phyloP scores from a whole-genome alignment of 2,888 invertebrate genomes.

The Psylliodes chrysocephalus region DNA sequence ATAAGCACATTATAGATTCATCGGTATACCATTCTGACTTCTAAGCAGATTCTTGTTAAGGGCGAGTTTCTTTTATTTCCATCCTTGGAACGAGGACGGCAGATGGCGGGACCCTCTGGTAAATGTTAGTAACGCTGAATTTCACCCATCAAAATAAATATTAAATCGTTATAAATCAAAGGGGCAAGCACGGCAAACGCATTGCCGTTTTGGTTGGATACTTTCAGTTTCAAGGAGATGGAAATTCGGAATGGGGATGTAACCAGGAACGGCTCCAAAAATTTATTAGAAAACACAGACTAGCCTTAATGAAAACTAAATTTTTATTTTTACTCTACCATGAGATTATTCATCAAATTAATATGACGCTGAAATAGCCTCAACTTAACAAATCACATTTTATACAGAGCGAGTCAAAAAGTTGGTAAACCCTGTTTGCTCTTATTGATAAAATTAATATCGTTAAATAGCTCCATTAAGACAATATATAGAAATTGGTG shows the following conservation, averaged over 20 bases:
- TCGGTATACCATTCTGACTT: conserved; percentile 50
- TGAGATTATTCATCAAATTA: no score
- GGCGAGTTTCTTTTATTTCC: conserved; percentile 52
- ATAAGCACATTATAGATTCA: conserved; percentile 40
- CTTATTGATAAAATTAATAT: no score
- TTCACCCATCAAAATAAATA: conserved; percentile 67
- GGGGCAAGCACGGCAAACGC: conserved; percentile 48
- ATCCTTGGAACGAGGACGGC: conserved; percentile 59
- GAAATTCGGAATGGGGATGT: conserved; percentile 12
- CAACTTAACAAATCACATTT: no score
- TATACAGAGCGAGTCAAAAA: no score
- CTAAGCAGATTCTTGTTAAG: conserved; percentile 43
- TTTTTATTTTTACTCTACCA: no score
- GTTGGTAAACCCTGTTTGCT: no score
- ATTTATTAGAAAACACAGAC: no score
- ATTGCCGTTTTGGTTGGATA: conserved; percentile 50
- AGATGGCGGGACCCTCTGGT: conserved; percentile 61
- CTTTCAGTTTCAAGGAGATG: conserved; percentile 41
- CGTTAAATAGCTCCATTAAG: no score
- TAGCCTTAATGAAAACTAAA: no score
- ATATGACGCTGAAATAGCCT: no score
- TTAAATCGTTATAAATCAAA: conserved; percentile 66
- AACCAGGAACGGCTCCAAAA: background rate
- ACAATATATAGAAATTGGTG: no score
- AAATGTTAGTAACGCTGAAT: conserved; percentile 65